Conservation (phyloP, 2,113 vertebrate genomes). For the Nothocercus nigrocapillus region DNA sequence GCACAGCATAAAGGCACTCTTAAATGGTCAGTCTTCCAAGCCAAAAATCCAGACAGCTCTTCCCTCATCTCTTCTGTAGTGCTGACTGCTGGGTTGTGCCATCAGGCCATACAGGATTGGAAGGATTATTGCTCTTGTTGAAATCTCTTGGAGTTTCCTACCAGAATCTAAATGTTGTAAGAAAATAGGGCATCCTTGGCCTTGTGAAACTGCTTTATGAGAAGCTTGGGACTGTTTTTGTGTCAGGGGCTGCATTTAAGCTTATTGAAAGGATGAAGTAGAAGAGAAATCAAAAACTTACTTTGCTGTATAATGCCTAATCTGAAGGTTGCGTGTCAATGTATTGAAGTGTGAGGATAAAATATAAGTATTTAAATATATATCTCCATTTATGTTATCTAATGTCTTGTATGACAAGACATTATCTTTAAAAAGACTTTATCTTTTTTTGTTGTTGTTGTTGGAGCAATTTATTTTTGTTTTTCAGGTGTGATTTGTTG, state of each 20-base stretch:
- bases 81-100: not conserved
- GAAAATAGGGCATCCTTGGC: not conserved
- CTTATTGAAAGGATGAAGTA: rapidly evolving
- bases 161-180: not conserved
- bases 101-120: not conserved
- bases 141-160: not conserved
- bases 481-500: not conserved
- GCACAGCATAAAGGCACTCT: not conserved
- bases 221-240: not conserved
- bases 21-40: not conserved
- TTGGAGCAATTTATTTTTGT: not conserved
- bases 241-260: not conserved
- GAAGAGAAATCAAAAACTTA: not conserved
- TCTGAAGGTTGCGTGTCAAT: not conserved
- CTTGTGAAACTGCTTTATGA: not conserved
- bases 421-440: no score
- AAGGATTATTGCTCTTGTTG: not conserved
- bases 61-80: not conserved
- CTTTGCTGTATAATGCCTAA: not conserved
- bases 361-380: not conserved
- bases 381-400: not conserved
- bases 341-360: not conserved
- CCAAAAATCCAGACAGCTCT: not conserved
- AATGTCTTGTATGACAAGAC: no score
- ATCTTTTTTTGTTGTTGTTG: not conserved